These are phyloP conservation scores for Steatocranus sp. DNA, from an alignment of 2,797 vertebrate genomes.

Conservation along the genomic window DNA sequence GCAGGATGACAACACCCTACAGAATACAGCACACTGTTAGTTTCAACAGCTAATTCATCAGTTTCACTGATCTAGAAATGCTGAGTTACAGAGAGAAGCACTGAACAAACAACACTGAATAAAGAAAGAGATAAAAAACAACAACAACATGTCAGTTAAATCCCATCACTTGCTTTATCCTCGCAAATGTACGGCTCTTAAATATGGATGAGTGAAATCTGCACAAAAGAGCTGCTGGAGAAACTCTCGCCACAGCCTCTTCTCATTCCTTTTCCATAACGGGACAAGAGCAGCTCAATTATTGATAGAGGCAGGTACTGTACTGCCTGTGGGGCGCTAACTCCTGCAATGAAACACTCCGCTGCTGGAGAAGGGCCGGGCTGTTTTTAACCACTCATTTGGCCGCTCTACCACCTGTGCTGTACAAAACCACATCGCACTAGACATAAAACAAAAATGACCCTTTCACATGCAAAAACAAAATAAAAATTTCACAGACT, in stretches of 20 bases:
- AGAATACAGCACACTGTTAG: neutral
- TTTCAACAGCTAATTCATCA: neutral
- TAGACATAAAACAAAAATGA: neutral
- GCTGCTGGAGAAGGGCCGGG: neutral
- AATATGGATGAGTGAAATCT: conserved; percentile 71
- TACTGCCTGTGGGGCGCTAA: conserved; percentile 3
- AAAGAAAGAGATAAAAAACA: conserved; percentile 1
- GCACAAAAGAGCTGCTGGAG: conserved; percentile 44
- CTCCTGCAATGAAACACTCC: conserved; percentile 27
- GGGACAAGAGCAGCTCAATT: conserved; percentile 68
- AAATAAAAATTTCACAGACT: neutral
- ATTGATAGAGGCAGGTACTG: conserved; percentile 68
- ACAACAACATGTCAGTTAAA: conserved; percentile 13
- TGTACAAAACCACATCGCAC: neutral
- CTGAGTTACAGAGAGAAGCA: neutral
- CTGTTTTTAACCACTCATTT: neutral
- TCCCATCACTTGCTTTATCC: conserved; percentile 22
- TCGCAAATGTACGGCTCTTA: conserved; percentile 38
- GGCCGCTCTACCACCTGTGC: neutral
- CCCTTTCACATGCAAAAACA: neutral
- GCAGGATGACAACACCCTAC: neutral
- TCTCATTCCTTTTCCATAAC: conserved; percentile 43
- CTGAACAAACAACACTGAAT: neutral
- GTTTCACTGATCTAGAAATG: neutral
- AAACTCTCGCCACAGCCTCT: conserved; percentile 7